Percentiles rank a stretch among this genome's conserved stretches.
phyloP scores from a whole-genome alignment of 1,140 invertebrate genomes.

The Phymastichus coffea region DNA sequence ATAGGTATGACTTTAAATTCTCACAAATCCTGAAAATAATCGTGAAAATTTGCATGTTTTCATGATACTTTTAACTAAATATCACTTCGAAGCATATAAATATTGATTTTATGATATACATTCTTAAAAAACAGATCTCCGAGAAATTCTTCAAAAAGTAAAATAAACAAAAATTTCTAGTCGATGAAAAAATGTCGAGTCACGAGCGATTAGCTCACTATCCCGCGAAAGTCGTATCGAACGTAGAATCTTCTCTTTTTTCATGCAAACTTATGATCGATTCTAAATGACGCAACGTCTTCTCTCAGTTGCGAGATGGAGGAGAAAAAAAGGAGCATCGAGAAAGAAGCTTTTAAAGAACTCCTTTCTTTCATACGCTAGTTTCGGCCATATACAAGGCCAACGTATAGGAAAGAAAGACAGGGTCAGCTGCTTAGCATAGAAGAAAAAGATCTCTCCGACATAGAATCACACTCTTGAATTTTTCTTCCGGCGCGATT shows the following conservation, averaged over 20 bases:
- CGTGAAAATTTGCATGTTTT: no score
- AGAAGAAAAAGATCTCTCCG: slow-evolving; percentile 15
- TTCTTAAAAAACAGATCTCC: no score
- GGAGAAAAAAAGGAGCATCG: slow-evolving; percentile 23
- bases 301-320: slow-evolving; percentile 7
- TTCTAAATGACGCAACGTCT: slow-evolving; percentile 20
- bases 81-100: no score
- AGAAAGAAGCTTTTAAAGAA: slow-evolving; percentile 23
- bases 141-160: no score
- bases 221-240: background rate
- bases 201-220: slow-evolving; percentile 5
- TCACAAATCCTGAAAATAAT: no score
- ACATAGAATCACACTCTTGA: slow-evolving; percentile 24
- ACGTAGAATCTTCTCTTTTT: background rate
- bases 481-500: slow-evolving; percentile 11
- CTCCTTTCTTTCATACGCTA: slow-evolving; percentile 27
- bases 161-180: no score
- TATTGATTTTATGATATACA: no score
- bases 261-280: slow-evolving; percentile 20
- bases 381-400: no score
- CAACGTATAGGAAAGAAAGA: slow-evolving; percentile 14
- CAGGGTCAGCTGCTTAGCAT: slow-evolving; percentile 11
- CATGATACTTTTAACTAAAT: no score
- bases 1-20: no score
- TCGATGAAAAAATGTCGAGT: no score